phyloP scores from a whole-genome alignment of 2,113 vertebrate genomes.

The Dromas ardeola region DNA sequence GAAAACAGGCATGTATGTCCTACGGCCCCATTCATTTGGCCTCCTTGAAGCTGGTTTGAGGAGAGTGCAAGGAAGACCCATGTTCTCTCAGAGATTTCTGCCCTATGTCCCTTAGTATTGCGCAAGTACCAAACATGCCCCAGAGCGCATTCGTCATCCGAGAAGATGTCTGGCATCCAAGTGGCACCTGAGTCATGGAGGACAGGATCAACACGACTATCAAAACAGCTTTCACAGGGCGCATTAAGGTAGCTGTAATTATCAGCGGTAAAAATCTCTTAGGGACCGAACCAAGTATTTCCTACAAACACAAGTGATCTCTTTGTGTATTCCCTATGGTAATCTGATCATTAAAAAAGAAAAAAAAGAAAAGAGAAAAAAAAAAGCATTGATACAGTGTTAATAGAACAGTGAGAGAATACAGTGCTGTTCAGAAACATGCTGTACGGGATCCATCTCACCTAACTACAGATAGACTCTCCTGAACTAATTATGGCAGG shows the following conservation, averaged over 20 bases:
- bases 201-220: not conserved
- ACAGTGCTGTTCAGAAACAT: not conserved
- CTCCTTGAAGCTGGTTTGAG: not conserved
- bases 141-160: accelerated
- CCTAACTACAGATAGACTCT: not conserved
- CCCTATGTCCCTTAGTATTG: not conserved
- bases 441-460: not conserved
- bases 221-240: not conserved
- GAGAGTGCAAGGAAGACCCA: not conserved
- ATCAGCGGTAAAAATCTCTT: not conserved
- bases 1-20: not conserved
- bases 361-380: not conserved
- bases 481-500: not conserved
- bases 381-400: not conserved
- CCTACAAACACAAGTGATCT: not conserved
- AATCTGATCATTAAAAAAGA: not conserved
- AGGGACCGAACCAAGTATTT: not conserved
- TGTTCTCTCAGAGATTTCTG: not conserved
- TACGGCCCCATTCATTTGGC: not conserved
- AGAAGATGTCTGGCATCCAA: not conserved
- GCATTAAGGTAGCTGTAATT: not conserved
- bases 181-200: not conserved
- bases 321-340: not conserved
- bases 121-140: not conserved
- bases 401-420: not conserved